Evolutionary conservation across 1,140 invertebrate species (phyloP).

Genomic region (Drosophila littoralis): DNA sequence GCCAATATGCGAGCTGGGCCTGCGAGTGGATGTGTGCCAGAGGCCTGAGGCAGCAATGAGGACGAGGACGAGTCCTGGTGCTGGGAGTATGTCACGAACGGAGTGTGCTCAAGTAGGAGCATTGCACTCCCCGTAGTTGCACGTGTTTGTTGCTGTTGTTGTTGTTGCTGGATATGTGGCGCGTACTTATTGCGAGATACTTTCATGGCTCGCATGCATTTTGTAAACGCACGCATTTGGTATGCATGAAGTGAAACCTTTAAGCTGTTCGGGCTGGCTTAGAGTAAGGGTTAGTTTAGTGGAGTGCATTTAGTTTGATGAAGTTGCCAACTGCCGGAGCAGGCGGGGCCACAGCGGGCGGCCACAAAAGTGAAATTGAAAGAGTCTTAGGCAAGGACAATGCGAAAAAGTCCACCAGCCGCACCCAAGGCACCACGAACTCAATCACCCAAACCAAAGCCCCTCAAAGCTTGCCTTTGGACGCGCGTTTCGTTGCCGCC

Average conservation of each 20-base stretch:
- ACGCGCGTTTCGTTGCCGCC: neutral
- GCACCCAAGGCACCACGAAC: conserved; percentile 39
- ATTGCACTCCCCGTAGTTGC: conserved; percentile 60
- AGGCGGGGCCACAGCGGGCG: conserved; percentile 11
- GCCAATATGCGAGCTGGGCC: conserved; percentile 49
- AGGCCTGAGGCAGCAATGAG: conserved; percentile 13
- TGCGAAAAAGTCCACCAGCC: conserved; percentile 1
- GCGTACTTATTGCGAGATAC: conserved; percentile 8
- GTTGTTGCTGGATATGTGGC: neutral
- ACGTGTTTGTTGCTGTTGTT: conserved; percentile 7
- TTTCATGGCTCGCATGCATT: conserved; percentile 39
- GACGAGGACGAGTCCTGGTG: conserved; percentile 17
- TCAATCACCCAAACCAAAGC: conserved; percentile 73
- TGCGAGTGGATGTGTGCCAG: conserved; percentile 45
- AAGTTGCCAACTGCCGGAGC: conserved; percentile 45
- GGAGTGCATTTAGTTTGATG: conserved; percentile 70
- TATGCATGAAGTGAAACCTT: conserved; percentile 76
- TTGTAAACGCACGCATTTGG: conserved; percentile 41
- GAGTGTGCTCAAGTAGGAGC: conserved; percentile 70
- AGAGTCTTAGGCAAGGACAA: conserved; percentile 38
- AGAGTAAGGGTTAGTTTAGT: conserved; percentile 46
- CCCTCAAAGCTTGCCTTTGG: conserved; percentile 46
- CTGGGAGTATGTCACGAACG: conserved; percentile 73
- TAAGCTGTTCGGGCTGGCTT: conserved; percentile 55
- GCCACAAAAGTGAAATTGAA: conserved; percentile 61